Evolutionary conservation across 2,888 invertebrate genomes (phyloP).

Genomic region (Mallateleia sp.): DNA sequence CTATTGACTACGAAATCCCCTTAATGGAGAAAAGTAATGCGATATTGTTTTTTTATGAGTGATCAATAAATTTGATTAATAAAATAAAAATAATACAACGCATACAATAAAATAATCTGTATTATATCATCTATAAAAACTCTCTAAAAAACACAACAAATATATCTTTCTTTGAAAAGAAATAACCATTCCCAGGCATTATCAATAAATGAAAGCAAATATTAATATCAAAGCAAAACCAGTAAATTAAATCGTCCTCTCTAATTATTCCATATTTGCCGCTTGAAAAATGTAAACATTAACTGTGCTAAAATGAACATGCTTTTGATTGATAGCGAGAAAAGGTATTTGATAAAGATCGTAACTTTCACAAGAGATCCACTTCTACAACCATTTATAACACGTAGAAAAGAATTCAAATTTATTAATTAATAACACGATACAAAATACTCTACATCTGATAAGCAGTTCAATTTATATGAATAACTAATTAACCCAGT

Average conservation of each 20-base stretch:
- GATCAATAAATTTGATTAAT: too few relatives aligned
- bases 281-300: conserved; percentile 8
- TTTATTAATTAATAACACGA: conserved; percentile 53
- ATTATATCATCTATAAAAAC: too few relatives aligned
- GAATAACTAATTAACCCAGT: conserved; percentile 58
- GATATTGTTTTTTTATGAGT: too few relatives aligned
- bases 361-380: conserved; percentile 44
- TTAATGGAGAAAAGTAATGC: too few relatives aligned
- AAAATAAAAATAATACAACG: too few relatives aligned
- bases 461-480: conserved; percentile 40
- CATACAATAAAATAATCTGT: too few relatives aligned
- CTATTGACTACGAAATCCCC: too few relatives aligned
- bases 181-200: too few relatives aligned
- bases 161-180: background rate
- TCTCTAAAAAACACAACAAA: too few relatives aligned
- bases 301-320: conserved; percentile 27
- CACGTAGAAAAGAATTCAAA: conserved; percentile 14
- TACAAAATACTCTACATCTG: conserved; percentile 25
- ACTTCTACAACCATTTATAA: background rate
- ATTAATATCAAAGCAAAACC: too few relatives aligned
- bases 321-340: conserved; percentile 34
- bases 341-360: conserved; percentile 30
- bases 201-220: too few relatives aligned
- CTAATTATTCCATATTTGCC: conserved; percentile 16
- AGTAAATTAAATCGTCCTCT: conserved; percentile 1